Evolutionary conservation across 2,888 invertebrate genomes (phyloP).

Genomic region (Amphipyra berbera): DNA sequence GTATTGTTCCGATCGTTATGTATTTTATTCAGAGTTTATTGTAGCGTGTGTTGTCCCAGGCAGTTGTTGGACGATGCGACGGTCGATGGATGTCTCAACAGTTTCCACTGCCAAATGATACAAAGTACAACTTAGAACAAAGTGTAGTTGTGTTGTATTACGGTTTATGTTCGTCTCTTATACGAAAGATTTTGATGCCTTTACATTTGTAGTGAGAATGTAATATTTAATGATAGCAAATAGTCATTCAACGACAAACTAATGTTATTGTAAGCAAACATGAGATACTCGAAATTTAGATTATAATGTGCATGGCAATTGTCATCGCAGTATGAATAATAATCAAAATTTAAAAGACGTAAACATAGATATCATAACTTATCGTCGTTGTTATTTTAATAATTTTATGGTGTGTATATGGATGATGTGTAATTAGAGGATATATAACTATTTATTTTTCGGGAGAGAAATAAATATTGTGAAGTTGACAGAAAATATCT

Average conservation of each 20-base stretch:
- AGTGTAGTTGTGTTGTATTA: constrained; percentile 66
- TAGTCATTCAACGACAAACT: constrained; percentile 42
- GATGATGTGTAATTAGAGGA: constrained; percentile 73
- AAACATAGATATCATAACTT: constrained; percentile 66
- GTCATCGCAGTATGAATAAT: constrained; percentile 42
- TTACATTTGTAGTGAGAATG: constrained; percentile 56
- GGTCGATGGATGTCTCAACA: constrained; percentile 62
- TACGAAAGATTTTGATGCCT: constrained; percentile 64
- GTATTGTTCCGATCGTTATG: constrained; percentile 64
- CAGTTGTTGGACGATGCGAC: constrained; percentile 59
- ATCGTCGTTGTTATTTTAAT: constrained; percentile 77
- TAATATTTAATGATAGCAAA: constrained; percentile 40
- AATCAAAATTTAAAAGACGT: constrained; percentile 72
- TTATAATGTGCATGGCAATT: constrained; percentile 48
- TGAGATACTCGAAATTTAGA: constrained; percentile 51
- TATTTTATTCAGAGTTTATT: constrained; percentile 71
- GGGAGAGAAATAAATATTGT: constrained; percentile 75
- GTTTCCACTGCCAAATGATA: constrained; percentile 84
- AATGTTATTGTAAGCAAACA: constrained; percentile 39
- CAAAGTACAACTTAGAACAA: constrained; percentile 80
- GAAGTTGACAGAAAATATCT: constrained; percentile 71
- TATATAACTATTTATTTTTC: constrained; percentile 75
- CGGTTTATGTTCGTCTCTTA: constrained; percentile 62
- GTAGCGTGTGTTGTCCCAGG: constrained; percentile 61
- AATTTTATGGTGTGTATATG: constrained; percentile 75